A percentile compares a stretch with the other conserved stretches of the same genome.
These are phyloP conservation scores for Engraulis encrasicolus DNA, from an alignment of 2,113 vertebrate species.

Conservation along the genomic window DNA sequence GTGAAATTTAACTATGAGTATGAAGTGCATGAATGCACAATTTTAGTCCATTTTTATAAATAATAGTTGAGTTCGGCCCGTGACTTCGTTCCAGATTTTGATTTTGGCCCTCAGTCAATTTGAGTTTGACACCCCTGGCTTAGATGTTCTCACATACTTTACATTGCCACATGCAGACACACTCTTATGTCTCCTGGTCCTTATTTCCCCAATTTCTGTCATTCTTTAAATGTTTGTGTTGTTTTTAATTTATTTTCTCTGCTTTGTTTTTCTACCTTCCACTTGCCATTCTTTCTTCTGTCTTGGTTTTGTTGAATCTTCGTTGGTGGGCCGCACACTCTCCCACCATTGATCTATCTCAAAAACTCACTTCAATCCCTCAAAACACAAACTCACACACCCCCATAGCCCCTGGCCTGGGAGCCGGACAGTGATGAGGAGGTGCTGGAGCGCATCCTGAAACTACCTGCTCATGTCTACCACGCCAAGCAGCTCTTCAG, in stretches of 20 bases:
- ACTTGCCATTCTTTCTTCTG: constrained; percentile 54
- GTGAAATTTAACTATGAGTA: too few species aligned
- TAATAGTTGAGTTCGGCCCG: too few species aligned
- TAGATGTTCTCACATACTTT: not conserved
- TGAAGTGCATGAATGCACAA: too few species aligned
- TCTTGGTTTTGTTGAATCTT: constrained; percentile 28
- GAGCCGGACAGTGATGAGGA: constrained; percentile 95
- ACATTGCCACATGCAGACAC: not conserved
- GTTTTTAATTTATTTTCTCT: constrained; percentile 40
- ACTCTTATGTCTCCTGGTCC: not conserved
- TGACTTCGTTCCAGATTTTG: too few species aligned
- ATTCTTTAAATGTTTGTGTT: constrained; percentile 30
- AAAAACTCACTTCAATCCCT: not conserved
- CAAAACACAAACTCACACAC: not conserved
- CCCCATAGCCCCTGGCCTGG: constrained; percentile 72
- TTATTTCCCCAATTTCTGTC: constrained; percentile 11
- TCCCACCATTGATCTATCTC: constrained; percentile 51
- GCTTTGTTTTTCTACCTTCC: constrained; percentile 23
- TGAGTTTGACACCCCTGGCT: too few species aligned
- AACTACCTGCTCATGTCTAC: constrained; percentile 81
- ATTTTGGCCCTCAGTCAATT: too few species aligned
- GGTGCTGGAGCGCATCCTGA: constrained; percentile 87
- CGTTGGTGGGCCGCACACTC: constrained; percentile 31
- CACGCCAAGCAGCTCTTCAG: constrained; percentile 88
- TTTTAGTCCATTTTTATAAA: too few species aligned